These are phyloP conservation scores for Botia almorhae DNA, from an alignment of 2,797 vertebrate species.

Conservation along the genomic window DNA sequence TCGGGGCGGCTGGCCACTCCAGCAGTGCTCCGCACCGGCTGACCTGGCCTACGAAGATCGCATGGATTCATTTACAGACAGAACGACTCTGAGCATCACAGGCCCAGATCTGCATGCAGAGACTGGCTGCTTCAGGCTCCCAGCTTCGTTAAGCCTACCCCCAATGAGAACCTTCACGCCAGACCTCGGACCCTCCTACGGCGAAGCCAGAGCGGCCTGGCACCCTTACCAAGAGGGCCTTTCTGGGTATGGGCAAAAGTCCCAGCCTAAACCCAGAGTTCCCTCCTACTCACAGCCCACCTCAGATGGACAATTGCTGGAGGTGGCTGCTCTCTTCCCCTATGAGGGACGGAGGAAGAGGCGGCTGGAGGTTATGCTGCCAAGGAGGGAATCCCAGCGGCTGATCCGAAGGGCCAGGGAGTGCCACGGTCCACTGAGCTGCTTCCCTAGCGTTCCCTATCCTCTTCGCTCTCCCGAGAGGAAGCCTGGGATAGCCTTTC, in stretches of 20 bases:
- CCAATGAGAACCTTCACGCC: conserved; percentile 74
- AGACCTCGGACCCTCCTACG: conserved; percentile 64
- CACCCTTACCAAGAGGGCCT: conserved; percentile 57
- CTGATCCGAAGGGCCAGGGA: conserved; percentile 61
- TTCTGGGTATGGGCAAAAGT: conserved; percentile 53
- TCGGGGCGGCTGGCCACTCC: conserved; percentile 91
- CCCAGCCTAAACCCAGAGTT: conserved; percentile 58
- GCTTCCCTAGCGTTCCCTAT: conserved; percentile 56
- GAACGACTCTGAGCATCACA: conserved; percentile 90
- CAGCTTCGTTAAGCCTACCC: conserved; percentile 71
- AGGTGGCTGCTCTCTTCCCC: conserved; percentile 71
- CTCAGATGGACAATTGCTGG: conserved; percentile 73
- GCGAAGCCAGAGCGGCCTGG: conserved; percentile 41
- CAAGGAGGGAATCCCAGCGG: conserved; percentile 62
- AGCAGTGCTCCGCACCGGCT: conserved; percentile 95
- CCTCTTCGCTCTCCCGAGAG: conserved; percentile 68
- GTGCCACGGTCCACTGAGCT: conserved; percentile 59
- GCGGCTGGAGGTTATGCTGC: conserved; percentile 56
- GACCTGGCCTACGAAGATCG: conserved; percentile 95
- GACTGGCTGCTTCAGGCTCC: conserved; percentile 83
- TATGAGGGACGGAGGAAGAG: conserved; percentile 67
- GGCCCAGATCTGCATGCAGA: conserved; percentile 78
- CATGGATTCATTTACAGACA: conserved; percentile 97
- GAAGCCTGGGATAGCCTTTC: conserved; percentile 71
- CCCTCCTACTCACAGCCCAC: conserved; percentile 65